These are phyloP conservation scores for Limonius californicus DNA, from an alignment of 1,140 invertebrate species.

Conservation along the genomic window DNA sequence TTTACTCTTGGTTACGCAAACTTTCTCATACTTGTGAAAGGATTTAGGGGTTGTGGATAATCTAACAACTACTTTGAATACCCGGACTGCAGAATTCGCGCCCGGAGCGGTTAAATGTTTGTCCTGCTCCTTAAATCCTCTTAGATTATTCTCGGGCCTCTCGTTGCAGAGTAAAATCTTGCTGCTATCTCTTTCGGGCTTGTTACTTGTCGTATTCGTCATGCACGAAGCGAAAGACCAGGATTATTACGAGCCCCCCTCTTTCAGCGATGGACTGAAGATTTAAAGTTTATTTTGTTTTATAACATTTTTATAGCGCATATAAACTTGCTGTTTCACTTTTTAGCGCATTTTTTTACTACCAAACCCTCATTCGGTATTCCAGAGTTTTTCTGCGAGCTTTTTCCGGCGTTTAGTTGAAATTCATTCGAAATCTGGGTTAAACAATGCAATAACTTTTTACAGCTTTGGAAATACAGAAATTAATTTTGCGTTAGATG, in stretches of 20 bases:
- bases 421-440: conserved; percentile 16
- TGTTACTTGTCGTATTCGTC: background rate
- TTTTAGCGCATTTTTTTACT: conserved; percentile 24
- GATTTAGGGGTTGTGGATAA: background rate
- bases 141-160: background rate
- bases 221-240: background rate
- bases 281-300: conserved; percentile 34
- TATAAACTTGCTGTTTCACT: conserved; percentile 22
- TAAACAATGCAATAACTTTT: background rate
- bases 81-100: background rate
- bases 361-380: conserved; percentile 6
- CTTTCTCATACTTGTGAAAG: background rate
- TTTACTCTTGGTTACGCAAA: background rate
- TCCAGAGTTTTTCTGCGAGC: background rate
- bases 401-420: conserved; percentile 4
- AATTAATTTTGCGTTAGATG: background rate
- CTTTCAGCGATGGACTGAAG: conserved; percentile 16
- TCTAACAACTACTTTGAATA: conserved; percentile 14
- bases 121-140: conserved; percentile 10
- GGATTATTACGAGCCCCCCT: background rate
- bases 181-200: background rate
- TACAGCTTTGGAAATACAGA: background rate
- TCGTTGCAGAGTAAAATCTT: background rate
- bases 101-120: conserved; percentile 7
- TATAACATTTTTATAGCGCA: conserved; percentile 26